These are phyloP conservation scores for Pantherophis guttatus DNA, from an alignment of 2,113 vertebrate species.

Conservation along the genomic window DNA sequence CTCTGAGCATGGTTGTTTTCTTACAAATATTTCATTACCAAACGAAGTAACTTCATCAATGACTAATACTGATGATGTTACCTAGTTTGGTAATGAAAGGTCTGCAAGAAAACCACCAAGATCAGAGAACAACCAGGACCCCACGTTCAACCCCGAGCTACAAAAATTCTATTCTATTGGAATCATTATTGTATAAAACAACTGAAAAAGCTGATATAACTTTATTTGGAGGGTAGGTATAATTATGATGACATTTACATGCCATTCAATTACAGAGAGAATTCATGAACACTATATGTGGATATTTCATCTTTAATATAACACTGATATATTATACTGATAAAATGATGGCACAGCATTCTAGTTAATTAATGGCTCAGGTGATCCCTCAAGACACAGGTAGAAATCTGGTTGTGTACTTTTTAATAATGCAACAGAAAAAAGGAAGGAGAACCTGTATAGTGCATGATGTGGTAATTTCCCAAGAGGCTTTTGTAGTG, in stretches of 20 bases:
- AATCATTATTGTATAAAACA: not conserved
- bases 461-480: not conserved
- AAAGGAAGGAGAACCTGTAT: not conserved
- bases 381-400: not conserved
- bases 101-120: not conserved
- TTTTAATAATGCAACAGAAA: not conserved
- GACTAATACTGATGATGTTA: not conserved
- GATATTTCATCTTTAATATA: not conserved
- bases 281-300: not conserved
- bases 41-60: not conserved
- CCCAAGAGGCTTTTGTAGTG: not conserved
- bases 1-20: not conserved
- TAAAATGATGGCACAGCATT: not conserved
- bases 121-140: not conserved
- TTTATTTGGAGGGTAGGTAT: not conserved
- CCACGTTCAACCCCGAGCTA: not conserved
- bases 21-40: not conserved
- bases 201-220: not conserved
- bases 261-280: not conserved
- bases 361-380: not conserved
- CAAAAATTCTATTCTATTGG: not conserved
- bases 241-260: not conserved
- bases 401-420: not conserved
- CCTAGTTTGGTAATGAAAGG: not conserved
- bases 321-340: not conserved